These are phyloP conservation scores for Podabrus alpinus DNA, from an alignment of 2,888 invertebrate species.

Conservation along the genomic window DNA sequence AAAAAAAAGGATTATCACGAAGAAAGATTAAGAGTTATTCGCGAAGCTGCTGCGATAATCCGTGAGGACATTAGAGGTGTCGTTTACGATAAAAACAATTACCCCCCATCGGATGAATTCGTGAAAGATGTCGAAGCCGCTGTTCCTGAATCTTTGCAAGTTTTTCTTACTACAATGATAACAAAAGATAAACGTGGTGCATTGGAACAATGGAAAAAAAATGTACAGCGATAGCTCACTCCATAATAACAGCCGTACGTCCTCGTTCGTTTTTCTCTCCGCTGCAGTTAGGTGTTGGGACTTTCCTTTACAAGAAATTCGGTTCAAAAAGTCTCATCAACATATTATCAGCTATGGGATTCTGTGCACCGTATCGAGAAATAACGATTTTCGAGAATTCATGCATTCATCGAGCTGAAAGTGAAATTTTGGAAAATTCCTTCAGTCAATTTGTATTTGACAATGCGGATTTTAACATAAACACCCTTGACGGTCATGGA, in stretches of 20 bases:
- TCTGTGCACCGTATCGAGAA: too few species aligned
- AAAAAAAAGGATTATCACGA: not conserved
- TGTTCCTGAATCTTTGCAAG: not conserved
- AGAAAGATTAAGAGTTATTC: not conserved
- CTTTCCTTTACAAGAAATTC: slow-evolving; percentile 18
- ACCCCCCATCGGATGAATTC: slow-evolving; percentile 1
- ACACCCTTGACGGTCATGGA: too few species aligned
- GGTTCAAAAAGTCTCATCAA: slow-evolving; percentile 18
- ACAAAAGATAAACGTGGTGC: not conserved
- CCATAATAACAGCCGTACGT: not conserved
- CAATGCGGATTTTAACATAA: too few species aligned
- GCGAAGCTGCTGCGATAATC: slow-evolving; percentile 1
- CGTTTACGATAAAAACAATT: not conserved
- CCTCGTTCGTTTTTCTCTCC: not conserved
- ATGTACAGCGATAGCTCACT: not conserved
- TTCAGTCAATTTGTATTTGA: too few species aligned
- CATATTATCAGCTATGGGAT: slow-evolving; percentile 7
- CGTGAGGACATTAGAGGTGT: not conserved
- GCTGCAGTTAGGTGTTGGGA: not conserved
- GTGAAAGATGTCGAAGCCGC: not conserved
- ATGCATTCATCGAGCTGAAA: too few species aligned
- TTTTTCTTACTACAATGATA: not conserved
- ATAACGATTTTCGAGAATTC: too few species aligned
- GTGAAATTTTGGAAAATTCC: too few species aligned
- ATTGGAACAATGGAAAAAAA: not conserved